Base-by-base conservation (phyloP, 2,888 invertebrate genomes). In the Gastracanthus pulcherrimus region DNA sequence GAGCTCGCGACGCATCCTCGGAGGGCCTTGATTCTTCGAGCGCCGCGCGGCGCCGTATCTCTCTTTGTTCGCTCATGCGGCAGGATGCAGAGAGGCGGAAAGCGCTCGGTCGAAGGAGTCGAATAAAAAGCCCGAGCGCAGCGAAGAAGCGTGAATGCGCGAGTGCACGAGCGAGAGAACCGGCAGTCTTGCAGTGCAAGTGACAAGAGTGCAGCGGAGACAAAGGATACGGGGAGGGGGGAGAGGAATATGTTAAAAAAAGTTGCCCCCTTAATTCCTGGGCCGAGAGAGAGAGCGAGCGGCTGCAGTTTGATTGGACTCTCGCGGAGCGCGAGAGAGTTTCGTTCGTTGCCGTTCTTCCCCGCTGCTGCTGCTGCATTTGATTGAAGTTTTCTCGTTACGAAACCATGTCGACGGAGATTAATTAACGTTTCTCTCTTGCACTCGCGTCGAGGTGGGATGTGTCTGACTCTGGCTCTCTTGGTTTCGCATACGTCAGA, bases 381-480 rank as follows among this genome's bases (percentile, higher is more conserved):
- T 81, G 76, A 81, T 76, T 78, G 81, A 69, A 78, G 77, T 77
- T 81, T 77, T 74, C 81, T 75, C 64, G 76, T 81, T 76, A 48
- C 66, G 64, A 76, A 69, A 80, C 51, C 80, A 71, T 62, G 76
- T 38, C 79, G 71, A 26, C 51, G 67, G 41, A 45, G 80, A 72
- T 71, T 77, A 72, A 76, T 81, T 76, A 76, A 71, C 79, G 79
- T 36, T 67, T 74, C n/a, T 48, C 51, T 16, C 51, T 69, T 45
- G 19, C 41, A 31, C n/a, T n/a, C n/a, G n/a, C n/a, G n/a, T n/a
- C n/a, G n/a, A n/a, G n/a, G n/a, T n/a, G n/a, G n/a, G n/a, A n/a
- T n/a, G n/a, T n/a, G n/a, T n/a, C n/a, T n/a, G n/a, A n/a, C n/a
- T n/a, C n/a, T n/a, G 64, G 31, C 19, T 41, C 36, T 55, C 34